Evolutionary conservation across 2,113 vertebrate genomes (phyloP).

Genomic region (Otis tarda): DNA sequence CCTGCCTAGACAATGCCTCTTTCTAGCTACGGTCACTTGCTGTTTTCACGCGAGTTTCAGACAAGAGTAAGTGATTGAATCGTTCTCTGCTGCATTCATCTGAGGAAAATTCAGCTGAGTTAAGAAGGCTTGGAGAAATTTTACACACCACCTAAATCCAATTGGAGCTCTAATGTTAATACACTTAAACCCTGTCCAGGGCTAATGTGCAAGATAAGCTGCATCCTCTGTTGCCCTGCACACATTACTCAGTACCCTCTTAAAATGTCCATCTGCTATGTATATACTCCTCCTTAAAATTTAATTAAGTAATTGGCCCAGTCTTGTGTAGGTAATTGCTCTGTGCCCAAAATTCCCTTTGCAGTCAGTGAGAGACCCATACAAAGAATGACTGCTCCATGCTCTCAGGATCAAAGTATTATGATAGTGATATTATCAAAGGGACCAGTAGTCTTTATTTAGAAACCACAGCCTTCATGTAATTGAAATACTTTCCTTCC

Average conservation of each 20-base stretch:
- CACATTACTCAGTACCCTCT: slow-evolving; percentile 18
- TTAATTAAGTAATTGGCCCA: slow-evolving; percentile 54
- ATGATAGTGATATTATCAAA: slow-evolving; percentile 6
- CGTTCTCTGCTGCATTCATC: neutral
- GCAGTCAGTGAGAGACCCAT: neutral
- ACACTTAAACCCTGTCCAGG: neutral
- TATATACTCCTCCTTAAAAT: slow-evolving; percentile 12
- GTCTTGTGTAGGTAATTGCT: slow-evolving; percentile 31
- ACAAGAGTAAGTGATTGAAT: neutral
- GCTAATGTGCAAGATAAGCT: neutral
- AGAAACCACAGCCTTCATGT: neutral
- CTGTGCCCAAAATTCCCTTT: slow-evolving; percentile 49
- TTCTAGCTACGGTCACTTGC: neutral
- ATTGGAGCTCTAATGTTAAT: neutral
- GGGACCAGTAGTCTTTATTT: slow-evolving; percentile 30
- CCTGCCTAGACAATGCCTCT: neutral
- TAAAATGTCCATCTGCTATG: slow-evolving; percentile 29
- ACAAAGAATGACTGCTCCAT: neutral
- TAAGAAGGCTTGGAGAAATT: neutral
- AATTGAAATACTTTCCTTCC: slow-evolving; percentile 5
- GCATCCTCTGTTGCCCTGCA: neutral
- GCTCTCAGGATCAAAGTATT: slow-evolving; percentile 9
- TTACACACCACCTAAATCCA: neutral
- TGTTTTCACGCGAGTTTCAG: neutral
- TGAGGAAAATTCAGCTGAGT: neutral